Base-by-base conservation (phyloP, 2,888 invertebrate species). In the Laothoe populi region DNA sequence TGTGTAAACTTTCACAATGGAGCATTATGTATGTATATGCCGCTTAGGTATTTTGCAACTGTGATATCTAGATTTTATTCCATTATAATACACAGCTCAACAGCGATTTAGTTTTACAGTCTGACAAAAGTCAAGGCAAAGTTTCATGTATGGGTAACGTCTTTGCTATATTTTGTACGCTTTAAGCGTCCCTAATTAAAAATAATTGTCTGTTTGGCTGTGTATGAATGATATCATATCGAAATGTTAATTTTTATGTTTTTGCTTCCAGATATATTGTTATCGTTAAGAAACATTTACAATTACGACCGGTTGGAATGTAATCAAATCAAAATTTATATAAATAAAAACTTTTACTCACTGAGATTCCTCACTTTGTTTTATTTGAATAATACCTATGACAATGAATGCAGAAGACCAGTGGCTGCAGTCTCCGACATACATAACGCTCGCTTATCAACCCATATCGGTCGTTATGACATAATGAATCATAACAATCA, bases 201-300 rank as follows among this genome's bases (percentile, higher is more conserved):
- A 19, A 48, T 24, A 48, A 48, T 16, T 16, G 10, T 19, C 16
- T 53, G 31, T 53, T 53, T 35, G 35, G 53, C 53, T 53, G 53
- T 31, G 53, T 53, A 53, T 35, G n/a, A 35, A 35, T 2, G 19
- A 4, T 53, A 35, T 31, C 19, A 53, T 1, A 19, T 19, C 19
- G 19, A 35, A 38, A 35, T 53, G 53, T 53, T 53, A 53, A 53
- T 53, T 35, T 11, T 4, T 53, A 19, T 31, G 35, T 53, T 53
- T 53, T 53, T 53, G 31, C 35, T 53, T 53, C 19, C 53, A 53
- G 53, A 53, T 53, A 35, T 35, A 31, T 19, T 53, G 4, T 53
- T 53, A 53, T 31, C 35, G 19, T 53, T 53, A 35, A 53, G 35
- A 53, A 53, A 31, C 16, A 35, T 31, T 31, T 19, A 31, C 53